A percentile compares a stretch with the other conserved stretches of the same genome.
These are phyloP conservation scores for Acheta domesticus DNA, from an alignment of 2,888 invertebrate genomes.

Conservation along the genomic window DNA sequence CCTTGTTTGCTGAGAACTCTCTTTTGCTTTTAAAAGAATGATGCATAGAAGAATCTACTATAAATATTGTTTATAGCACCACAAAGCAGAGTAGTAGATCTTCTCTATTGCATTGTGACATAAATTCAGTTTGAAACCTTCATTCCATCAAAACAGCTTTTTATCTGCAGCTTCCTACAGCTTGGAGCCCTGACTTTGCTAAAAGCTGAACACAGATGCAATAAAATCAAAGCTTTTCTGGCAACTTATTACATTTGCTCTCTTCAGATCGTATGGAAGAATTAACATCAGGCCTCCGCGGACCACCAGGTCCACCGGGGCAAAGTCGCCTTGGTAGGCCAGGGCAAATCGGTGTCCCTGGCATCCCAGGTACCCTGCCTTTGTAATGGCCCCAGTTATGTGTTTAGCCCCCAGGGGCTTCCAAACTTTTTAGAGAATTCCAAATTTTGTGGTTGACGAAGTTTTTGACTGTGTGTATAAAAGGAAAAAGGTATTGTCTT, in stretches of 20 bases:
- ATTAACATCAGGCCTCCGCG: constrained; percentile 58
- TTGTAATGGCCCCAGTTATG: background rate
- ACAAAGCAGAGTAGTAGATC: no score
- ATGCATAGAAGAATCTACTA: no score
- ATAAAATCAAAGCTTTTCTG: background rate
- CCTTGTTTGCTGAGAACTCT: no score
- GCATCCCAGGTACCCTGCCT: constrained; percentile 54
- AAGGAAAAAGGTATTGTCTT: no score
- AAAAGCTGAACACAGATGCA: background rate
- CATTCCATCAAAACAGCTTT: background rate
- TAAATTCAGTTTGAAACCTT: no score
- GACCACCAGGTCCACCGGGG: constrained; percentile 66
- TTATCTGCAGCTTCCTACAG: constrained; percentile 10
- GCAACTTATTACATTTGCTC: constrained; percentile 22
- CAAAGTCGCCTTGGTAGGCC: constrained; percentile 52
- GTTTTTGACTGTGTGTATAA: no score
- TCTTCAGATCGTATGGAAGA: constrained; percentile 56
- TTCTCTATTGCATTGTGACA: no score
- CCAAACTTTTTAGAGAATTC: no score
- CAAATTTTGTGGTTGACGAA: no score
- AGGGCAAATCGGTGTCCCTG: constrained; percentile 55
- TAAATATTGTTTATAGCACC: no score
- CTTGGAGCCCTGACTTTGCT: background rate
- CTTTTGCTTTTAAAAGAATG: no score
- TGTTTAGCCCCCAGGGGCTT: no score